Evolutionary conservation across 2,888 invertebrate species (phyloP).

Genomic region (Stictocephala bisonia): DNA sequence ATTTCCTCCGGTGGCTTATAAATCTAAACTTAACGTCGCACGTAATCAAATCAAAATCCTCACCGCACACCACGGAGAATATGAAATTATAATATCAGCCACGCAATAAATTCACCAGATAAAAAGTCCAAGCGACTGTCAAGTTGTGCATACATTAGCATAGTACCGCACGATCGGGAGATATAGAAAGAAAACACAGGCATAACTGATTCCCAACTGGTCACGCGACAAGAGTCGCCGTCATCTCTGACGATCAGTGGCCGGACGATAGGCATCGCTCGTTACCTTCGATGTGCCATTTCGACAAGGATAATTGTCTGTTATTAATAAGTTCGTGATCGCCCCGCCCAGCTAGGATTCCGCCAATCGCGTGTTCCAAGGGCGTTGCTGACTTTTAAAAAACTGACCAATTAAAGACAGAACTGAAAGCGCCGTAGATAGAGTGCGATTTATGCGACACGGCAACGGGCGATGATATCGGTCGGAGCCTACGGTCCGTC

Average conservation of each 20-base stretch:
- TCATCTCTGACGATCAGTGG: not conserved
- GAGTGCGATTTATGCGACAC: constrained; percentile 30
- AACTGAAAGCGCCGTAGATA: constrained; percentile 33
- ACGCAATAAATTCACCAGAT: constrained; percentile 26
- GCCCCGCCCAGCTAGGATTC: not conserved
- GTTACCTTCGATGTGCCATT: constrained; percentile 19
- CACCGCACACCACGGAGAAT: not conserved
- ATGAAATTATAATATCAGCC: constrained; percentile 35
- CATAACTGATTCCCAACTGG: constrained; percentile 9
- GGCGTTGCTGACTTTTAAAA: constrained; percentile 34
- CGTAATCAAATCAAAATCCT: constrained; percentile 17
- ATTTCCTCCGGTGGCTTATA: too few relatives aligned
- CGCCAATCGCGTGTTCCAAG: constrained; percentile 36
- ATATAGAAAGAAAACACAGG: constrained; percentile 26
- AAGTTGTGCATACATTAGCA: constrained; percentile 15
- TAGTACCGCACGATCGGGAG: constrained; percentile 13
- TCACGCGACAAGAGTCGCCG: constrained; percentile 7
- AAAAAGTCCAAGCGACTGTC: constrained; percentile 6
- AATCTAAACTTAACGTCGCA: too few relatives aligned
- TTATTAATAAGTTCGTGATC: constrained; percentile 31
- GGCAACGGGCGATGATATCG: not conserved
- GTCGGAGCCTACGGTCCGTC: not conserved
- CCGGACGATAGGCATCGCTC: not conserved
- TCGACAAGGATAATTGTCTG: constrained; percentile 36
- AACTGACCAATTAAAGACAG: constrained; percentile 50